Evolutionary conservation across 2,113 vertebrate genomes (phyloP).

Genomic region (Tachysurus vachellii): DNA sequence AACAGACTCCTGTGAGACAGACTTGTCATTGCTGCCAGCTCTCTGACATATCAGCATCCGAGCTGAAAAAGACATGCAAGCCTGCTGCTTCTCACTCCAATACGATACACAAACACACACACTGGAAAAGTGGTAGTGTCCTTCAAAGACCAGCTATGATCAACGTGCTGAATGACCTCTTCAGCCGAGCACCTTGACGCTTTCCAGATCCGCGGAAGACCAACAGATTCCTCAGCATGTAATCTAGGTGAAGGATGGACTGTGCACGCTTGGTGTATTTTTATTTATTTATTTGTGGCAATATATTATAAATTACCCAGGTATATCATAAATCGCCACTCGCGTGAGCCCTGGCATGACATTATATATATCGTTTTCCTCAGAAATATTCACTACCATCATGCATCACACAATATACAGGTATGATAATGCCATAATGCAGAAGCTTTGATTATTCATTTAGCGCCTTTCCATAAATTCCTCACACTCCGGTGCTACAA

Average conservation of each 20-base stretch:
- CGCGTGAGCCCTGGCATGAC: constrained; percentile 1
- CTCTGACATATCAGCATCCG: constrained; percentile 47
- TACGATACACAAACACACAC: constrained; percentile 12
- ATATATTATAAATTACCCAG: constrained; percentile 20
- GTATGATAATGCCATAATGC: constrained; percentile 17
- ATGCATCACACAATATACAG: constrained; percentile 39
- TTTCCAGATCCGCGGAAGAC: constrained; percentile 31
- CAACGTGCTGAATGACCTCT: constrained; percentile 46
- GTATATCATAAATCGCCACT: constrained; percentile 24
- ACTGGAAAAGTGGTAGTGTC: constrained; percentile 33
- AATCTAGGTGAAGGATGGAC: constrained; percentile 40
- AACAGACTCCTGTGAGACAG: constrained; percentile 49
- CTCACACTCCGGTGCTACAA: constrained; percentile 19
- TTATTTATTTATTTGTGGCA: not conserved
- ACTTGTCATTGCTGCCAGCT: constrained; percentile 47
- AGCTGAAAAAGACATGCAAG: constrained; percentile 9
- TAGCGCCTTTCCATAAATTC: constrained; percentile 16
- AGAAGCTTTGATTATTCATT: constrained; percentile 31
- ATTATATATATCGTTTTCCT: not conserved
- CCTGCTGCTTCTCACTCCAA: constrained; percentile 20
- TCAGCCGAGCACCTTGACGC: constrained; percentile 4
- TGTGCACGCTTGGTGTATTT: not conserved
- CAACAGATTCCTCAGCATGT: constrained; percentile 28
- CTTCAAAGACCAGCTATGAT: constrained; percentile 48
- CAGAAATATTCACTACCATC: constrained; percentile 26